Percentiles rank a stretch among this genome's conserved stretches.
Conservation (phyloP, 2,797 vertebrate species). For the Chiloscyllium punctatum region DNA sequence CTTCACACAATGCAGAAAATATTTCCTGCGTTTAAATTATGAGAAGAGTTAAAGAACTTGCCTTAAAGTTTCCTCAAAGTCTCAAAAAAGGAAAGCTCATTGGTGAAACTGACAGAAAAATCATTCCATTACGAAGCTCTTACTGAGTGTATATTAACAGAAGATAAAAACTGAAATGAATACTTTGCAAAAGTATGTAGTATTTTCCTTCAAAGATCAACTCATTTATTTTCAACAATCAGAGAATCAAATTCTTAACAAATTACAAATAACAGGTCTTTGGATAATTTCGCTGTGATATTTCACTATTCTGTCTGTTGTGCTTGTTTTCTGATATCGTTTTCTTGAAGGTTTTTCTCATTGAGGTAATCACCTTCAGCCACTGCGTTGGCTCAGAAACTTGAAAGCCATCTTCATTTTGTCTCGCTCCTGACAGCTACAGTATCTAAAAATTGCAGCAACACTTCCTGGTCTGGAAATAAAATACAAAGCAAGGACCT, state of each 20-base stretch:
- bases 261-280: neutral
- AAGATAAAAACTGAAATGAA: neutral
- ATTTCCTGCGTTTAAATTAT: neutral
- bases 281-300: neutral
- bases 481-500: conserved; percentile 27
- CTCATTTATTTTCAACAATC: neutral
- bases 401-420: conserved; percentile 41
- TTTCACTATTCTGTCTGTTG: neutral
- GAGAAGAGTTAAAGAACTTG: neutral
- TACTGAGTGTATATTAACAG: neutral
- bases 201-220: neutral
- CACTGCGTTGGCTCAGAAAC: conserved; percentile 27
- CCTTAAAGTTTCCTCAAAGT: neutral
- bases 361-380: conserved; percentile 44
- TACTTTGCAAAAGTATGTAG: neutral
- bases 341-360: conserved; percentile 47
- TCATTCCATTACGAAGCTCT: neutral
- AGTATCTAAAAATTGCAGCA: conserved; percentile 46
- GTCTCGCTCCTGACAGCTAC: conserved; percentile 39
- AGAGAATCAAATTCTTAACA: neutral
- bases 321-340: neutral
- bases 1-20: neutral
- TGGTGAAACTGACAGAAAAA: too few relatives aligned
- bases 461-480: conserved; percentile 50
- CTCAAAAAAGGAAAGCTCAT: neutral